phyloP scores from a whole-genome alignment of 92 coral and sea anemone species.

The Meandrina meandrites region DNA sequence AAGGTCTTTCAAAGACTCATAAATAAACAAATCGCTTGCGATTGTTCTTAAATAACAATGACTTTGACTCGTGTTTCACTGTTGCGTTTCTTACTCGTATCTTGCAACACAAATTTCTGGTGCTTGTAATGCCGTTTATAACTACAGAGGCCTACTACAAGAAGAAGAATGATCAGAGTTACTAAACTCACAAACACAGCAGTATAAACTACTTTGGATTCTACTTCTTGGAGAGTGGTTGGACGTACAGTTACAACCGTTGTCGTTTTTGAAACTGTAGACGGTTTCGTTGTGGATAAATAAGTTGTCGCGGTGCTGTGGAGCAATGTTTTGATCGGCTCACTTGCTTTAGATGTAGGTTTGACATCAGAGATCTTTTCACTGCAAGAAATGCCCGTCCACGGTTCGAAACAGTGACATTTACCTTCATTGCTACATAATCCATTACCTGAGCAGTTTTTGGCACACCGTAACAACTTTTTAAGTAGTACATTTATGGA shows the following conservation, averaged over 20 bases:
- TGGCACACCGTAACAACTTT: conserved; percentile 12
- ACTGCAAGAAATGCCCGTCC: conserved; percentile 26
- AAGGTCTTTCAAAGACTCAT: background rate
- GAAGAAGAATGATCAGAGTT: background rate
- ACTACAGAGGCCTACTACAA: background rate
- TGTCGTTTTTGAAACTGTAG: background rate
- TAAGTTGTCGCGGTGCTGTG: background rate
- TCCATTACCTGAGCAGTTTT: conserved; percentile 43
- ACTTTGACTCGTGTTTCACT: background rate
- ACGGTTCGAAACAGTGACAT: conserved; percentile 39
- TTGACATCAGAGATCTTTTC: conserved; percentile 26
- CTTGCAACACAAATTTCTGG: conserved; percentile 26
- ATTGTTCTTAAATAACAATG: background rate
- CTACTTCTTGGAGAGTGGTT: background rate
- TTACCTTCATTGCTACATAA: conserved; percentile 30
- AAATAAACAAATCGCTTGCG: background rate
- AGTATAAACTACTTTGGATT: conserved; percentile 14
- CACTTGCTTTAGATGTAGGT: conserved; percentile 23
- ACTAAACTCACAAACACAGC: conserved; percentile 2
- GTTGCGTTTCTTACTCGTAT: background rate
- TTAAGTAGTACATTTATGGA: conserved; percentile 13
- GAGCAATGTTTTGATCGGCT: conserved; percentile 8
- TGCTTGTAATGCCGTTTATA: conserved; percentile 9
- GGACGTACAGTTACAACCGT: background rate
- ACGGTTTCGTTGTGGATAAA: conserved; percentile 3